Evolutionary conservation across 2,797 vertebrate species (phyloP).

Genomic region (Chrysolophus pictus): DNA sequence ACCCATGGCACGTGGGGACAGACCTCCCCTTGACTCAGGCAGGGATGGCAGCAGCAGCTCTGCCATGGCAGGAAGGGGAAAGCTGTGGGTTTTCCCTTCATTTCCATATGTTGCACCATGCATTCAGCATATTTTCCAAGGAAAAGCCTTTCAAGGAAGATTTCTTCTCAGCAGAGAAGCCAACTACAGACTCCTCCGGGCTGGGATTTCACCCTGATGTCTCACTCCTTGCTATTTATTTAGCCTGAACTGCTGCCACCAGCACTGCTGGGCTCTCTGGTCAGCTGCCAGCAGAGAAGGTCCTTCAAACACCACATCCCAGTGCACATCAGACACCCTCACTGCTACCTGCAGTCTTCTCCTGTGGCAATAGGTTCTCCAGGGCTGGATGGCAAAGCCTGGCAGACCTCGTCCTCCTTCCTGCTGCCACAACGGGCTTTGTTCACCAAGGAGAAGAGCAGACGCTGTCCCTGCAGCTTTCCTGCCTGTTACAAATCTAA

Average conservation of each 20-base stretch:
- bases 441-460: neutral
- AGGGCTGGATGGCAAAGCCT: neutral
- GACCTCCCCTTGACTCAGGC: neutral
- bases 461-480: neutral
- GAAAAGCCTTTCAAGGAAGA: neutral
- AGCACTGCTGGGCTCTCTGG: slow-evolving; percentile 44
- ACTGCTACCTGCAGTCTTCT: neutral
- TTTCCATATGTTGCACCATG: neutral
- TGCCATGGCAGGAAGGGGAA: slow-evolving; percentile 29
- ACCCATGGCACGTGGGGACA: neutral
- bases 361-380: neutral
- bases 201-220: slow-evolving; percentile 30
- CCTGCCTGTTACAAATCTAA: neutral
- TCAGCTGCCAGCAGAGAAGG: slow-evolving; percentile 18
- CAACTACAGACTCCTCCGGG: neutral
- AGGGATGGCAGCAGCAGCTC: neutral
- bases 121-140: neutral
- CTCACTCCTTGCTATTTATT: slow-evolving; percentile 33
- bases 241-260: slow-evolving; percentile 34
- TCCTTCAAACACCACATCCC: slow-evolving; percentile 14
- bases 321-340: neutral
- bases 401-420: neutral
- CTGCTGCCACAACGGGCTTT: neutral
- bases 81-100: neutral
- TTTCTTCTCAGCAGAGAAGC: neutral